Conservation (phyloP, 1,140 invertebrate species). For the Drosophila ercepeae region DNA sequence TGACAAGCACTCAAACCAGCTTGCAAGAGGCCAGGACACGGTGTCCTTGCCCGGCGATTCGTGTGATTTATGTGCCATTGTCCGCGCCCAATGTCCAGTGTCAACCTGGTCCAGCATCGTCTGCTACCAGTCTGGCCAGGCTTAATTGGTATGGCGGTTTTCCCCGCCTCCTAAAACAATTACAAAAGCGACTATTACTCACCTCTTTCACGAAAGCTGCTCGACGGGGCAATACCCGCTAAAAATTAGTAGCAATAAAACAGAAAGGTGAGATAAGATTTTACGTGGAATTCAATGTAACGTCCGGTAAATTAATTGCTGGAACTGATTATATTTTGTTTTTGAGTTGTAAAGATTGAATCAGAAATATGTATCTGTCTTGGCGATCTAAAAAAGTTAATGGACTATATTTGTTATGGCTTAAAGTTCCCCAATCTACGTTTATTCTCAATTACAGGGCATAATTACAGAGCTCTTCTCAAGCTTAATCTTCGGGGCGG, state of each 20-base stretch:
- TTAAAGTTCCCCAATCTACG: background rate
- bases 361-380: background rate
- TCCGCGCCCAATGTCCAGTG: slow-evolving; percentile 51
- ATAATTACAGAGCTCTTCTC: slow-evolving; percentile 41
- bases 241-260: slow-evolving; percentile 25
- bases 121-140: slow-evolving; percentile 57
- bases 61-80: slow-evolving; percentile 66
- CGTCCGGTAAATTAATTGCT: background rate
- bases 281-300: slow-evolving; percentile 3
- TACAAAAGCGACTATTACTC: slow-evolving; percentile 38
- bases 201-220: slow-evolving; percentile 10
- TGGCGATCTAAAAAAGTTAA: background rate
- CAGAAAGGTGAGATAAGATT: slow-evolving; percentile 14
- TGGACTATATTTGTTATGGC: too few relatives aligned
- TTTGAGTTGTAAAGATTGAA: background rate
- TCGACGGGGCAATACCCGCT: slow-evolving; percentile 15
- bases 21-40: slow-evolving; percentile 11
- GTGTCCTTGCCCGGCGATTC: slow-evolving; percentile 28
- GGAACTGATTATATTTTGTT: background rate
- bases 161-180: slow-evolving; percentile 1
- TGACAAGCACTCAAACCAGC: slow-evolving; percentile 20
- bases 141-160: slow-evolving; percentile 62
- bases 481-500: slow-evolving; percentile 36
- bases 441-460: slow-evolving; percentile 2
- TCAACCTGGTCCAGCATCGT: slow-evolving; percentile 56